Evolutionary conservation across 2,113 vertebrate species (phyloP), one percentile per base, ranked within the genome.

Genomic region (Caloenas nicobarica): DNA sequence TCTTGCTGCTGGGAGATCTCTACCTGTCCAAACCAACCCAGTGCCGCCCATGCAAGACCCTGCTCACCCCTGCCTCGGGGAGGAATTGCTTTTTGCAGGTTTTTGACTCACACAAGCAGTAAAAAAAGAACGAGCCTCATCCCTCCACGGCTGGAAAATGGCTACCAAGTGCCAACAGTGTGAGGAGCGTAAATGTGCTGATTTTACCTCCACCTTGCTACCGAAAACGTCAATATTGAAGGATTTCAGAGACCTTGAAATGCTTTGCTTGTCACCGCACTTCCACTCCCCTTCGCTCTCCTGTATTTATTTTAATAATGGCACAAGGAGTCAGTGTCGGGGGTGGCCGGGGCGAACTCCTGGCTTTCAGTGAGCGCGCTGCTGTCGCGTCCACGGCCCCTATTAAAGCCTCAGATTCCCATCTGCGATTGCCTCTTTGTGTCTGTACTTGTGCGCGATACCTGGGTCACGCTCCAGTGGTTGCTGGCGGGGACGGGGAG

Each of bases 371-470:
- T 2, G 51, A 69, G 14, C 0, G 25, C 13, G 42, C 57, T 26
- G 88, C 40, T 38, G 29, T 65, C 2, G 9, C 66, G 62, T 58
- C 19, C 4, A 36, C 60, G 31, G 86, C 90, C 58, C 81, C 29
- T 66, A 94, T 95, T 95, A 94, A 97, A 97, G 69, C 42, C 77
- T 19, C 24, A 94, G 93, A 96, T 96, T 89, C 92, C 71, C 89
- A 95, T 95, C 91, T 95, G 69, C 1, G n/a, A 91, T 88, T 61
- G 74, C 71, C 79, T 96, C 82, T 94, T 82, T 88, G 91, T 96
- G 95, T 86, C 92, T 91, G 76, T 88, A 3, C 82, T 88, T 11
- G 42, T 56, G n/a, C 7, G 60, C 4, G 82, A 95, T 91, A 91
- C 90, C 79, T 81, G 94, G 26, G 86, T 97, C 91, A 88, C 5